Base-by-base conservation (phyloP, 1,140 invertebrate genomes). In the Dysdera silvatica region DNA sequence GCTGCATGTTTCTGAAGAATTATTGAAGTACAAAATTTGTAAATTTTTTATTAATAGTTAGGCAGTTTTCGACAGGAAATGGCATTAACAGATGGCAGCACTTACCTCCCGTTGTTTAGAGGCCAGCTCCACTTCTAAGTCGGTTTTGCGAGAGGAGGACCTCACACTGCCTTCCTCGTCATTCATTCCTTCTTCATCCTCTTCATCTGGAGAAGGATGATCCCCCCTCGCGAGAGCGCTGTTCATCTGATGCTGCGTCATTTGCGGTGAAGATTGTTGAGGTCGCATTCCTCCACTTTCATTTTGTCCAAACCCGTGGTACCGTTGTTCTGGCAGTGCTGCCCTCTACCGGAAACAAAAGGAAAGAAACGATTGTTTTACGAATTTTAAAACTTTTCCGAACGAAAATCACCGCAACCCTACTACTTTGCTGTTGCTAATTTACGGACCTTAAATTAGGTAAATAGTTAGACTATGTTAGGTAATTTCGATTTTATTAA, bases 251-350 rank as follows among this genome's bases (percentile, higher is more conserved):
- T n/a, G n/a, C n/a, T n/a, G n/a, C n/a, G n/a, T n/a, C n/a, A n/a
- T n/a, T n/a, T n/a, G n/a, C n/a, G n/a, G n/a, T n/a, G n/a, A n/a
- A n/a, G n/a, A n/a, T n/a, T n/a, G n/a, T n/a, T n/a, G n/a, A n/a
- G n/a, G n/a, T n/a, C n/a, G 51, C 58, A 47, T 61, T 61, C 49
- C 40, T 54, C 52, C 55, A 40, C 40, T 61, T 37, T 54, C 60
- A 54, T 61, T 52, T 35, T 61, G 48, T 23, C 58, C 47, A n/a
- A 43, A 48, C 24, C 53, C 60, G 23, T 54, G 40, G 31, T 54
- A 29, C 18, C 60, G 55, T 28, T 61, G 51, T 37, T 61, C 60
- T 61, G 51, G 51, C 48, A 61, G 60, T 61, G 60, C 60, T 61
- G 60, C 60, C 60, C 60, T 61, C 60, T 61, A 24, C 31, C 35